These are phyloP conservation scores for Coranthus polyacanthus DNA, from an alignment of 2,797 vertebrate genomes.

Conservation along the genomic window DNA sequence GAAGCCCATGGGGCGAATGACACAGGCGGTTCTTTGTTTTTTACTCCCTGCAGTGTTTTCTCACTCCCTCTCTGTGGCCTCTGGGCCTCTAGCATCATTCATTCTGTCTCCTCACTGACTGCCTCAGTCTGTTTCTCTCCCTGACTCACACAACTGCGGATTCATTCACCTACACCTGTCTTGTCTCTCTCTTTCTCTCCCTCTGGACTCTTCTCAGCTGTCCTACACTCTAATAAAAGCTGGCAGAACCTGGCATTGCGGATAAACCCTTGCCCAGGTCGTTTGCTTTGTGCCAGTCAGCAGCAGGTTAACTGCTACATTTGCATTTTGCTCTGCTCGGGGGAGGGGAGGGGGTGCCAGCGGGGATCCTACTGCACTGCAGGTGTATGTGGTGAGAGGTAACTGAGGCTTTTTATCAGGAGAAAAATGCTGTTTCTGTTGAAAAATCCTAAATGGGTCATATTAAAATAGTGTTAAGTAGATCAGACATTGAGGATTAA, in stretches of 20 bases:
- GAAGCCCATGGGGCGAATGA: constrained; percentile 45
- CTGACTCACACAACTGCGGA: constrained; percentile 22
- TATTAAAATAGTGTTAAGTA: background rate
- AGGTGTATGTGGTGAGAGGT: constrained; percentile 38
- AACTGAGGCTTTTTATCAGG: background rate
- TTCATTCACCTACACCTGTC: constrained; percentile 15
- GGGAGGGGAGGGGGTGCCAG: background rate
- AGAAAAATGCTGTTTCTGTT: background rate
- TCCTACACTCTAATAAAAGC: constrained; percentile 16
- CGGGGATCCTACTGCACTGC: constrained; percentile 49
- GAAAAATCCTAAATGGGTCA: background rate
- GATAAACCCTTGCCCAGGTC: constrained; percentile 19
- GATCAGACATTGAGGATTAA: constrained; percentile 11
- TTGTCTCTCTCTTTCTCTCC: constrained; percentile 10
- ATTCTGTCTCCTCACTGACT: constrained; percentile 2
- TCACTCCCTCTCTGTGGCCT: constrained; percentile 25
- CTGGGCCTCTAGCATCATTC: constrained; percentile 37
- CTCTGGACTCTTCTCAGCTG: background rate
- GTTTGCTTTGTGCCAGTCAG: constrained; percentile 32
- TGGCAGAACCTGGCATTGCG: constrained; percentile 45
- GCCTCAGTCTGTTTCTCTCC: constrained; percentile 6
- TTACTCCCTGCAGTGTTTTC: constrained; percentile 25
- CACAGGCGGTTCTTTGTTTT: constrained; percentile 67
- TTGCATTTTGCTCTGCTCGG: constrained; percentile 42
- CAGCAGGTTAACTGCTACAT: constrained; percentile 43